Base-by-base conservation (phyloP, 37 sponge, comb jelly and placozoan genomes). In the Cliona cf. orientalis region DNA sequence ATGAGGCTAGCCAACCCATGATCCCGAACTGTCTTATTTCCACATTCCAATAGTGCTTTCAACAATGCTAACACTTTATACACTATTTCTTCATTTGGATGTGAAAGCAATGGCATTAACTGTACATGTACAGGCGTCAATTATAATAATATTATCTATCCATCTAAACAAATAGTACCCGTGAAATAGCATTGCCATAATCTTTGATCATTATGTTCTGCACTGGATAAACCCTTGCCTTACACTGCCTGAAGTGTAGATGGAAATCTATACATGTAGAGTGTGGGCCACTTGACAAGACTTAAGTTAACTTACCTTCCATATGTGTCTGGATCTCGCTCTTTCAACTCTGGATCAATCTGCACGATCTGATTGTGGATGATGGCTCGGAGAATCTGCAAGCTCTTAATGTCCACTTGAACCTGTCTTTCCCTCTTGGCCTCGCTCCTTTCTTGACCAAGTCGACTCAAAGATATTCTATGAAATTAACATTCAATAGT, bases 311-410 rank as follows among this genome's bases (percentile, higher is more conserved):
- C 60, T 21, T 65, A 79, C 74, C 49, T 72, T 34, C 73, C 28
- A 25, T 45, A 72, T 2, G 6, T 17, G 0, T 28, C 77, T 17
- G 88, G 82, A 29, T 81, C 59, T 42, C 64, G 23, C 14, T 90
- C 91, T 35, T 74, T 84, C 44, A 79, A 32, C 33, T 86, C 84
- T 33, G 87, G 80, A 40, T 91, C 81, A 53, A 91, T 76, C 31
- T 42, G 53, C 84, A 59, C 43, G 34, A 91, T 91, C 40, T 91
- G 82, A 65, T 86, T 86, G 73, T 91, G 72, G 26, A 91, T 78
- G 0, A 83, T 60, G 21, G 80, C 92, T 29, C 92, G 43, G 17
- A 91, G 79, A 53, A 86, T 70, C 39, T 75, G 87, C 12, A 87
- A 40, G 58, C 75, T 67, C 70, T 80, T 73, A 25, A 80, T 66